These are phyloP conservation scores for Entomyzon cyanotis DNA, from an alignment of 2,113 vertebrate genomes.

Conservation along the genomic window DNA sequence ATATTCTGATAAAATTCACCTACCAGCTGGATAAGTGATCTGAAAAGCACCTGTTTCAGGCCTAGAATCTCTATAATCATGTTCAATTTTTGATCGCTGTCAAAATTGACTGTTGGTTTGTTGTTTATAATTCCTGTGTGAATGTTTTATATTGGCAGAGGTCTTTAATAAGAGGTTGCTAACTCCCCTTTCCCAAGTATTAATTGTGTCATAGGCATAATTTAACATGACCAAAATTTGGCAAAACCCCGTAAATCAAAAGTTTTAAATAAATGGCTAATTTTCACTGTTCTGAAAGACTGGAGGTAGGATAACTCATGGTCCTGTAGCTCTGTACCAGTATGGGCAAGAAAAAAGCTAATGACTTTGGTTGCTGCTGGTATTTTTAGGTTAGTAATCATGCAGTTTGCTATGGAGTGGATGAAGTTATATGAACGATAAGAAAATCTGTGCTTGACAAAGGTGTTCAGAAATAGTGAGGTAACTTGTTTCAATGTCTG, in stretches of 20 bases:
- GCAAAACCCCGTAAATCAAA: neutral
- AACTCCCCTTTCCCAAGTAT: neutral
- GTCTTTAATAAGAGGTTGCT: neutral
- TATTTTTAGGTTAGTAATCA: neutral
- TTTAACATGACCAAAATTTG: neutral
- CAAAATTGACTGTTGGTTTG: neutral
- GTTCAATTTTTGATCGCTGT: neutral
- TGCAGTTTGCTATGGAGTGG: neutral
- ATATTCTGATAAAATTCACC: slow-evolving; percentile 33
- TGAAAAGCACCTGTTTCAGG: slow-evolving; percentile 12
- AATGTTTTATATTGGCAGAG: neutral
- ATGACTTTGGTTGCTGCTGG: neutral
- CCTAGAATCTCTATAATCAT: neutral
- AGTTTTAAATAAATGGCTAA: neutral
- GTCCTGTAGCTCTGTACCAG: neutral
- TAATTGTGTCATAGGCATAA: neutral
- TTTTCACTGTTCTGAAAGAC: neutral
- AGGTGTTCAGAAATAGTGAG: neutral
- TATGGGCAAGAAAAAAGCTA: neutral
- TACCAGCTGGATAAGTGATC: slow-evolving; percentile 18
- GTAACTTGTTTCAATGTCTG: neutral
- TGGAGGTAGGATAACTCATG: neutral
- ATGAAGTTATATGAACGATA: neutral
- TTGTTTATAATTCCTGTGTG: neutral
- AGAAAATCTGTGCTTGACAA: neutral